Conservation (phyloP, 2,888 invertebrate species). For the Tolmerus cingulatus region DNA sequence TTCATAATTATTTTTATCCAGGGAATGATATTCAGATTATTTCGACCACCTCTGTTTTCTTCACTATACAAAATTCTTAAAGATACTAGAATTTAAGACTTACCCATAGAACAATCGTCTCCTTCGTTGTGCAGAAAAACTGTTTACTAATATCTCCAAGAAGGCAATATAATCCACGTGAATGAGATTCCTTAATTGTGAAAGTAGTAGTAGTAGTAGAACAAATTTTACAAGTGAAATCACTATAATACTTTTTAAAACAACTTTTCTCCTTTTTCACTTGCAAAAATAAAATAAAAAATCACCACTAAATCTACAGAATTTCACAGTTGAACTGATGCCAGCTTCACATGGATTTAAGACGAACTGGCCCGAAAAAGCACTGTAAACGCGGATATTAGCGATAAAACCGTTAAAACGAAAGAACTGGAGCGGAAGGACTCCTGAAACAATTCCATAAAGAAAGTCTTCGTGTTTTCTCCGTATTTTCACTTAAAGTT, state of each 20-base stretch:
- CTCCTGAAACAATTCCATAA: not conserved
- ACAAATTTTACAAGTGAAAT: not conserved
- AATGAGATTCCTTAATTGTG: not conserved
- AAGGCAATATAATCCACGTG: not conserved
- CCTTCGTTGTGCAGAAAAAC: not conserved
- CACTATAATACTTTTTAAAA: not conserved
- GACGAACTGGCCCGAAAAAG: not conserved
- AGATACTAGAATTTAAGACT: not conserved
- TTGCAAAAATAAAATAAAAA: not conserved
- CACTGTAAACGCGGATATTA: not conserved
- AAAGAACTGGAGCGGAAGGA: not conserved
- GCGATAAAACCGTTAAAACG: not conserved
- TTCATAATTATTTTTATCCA: too few species aligned
- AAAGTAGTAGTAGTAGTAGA: not conserved
- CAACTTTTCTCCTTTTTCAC: not conserved
- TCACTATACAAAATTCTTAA: not conserved
- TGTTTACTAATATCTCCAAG: not conserved
- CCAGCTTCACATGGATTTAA: not conserved
- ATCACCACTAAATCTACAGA: not conserved
- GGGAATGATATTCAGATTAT: not conserved
- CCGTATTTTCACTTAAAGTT: not conserved
- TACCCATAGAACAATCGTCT: not conserved
- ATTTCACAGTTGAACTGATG: not conserved
- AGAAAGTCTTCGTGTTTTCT: not conserved
- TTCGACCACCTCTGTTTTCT: not conserved